These are phyloP conservation scores for Coptotermes formosanus DNA, from an alignment of 1,140 invertebrate species.

Conservation along the genomic window DNA sequence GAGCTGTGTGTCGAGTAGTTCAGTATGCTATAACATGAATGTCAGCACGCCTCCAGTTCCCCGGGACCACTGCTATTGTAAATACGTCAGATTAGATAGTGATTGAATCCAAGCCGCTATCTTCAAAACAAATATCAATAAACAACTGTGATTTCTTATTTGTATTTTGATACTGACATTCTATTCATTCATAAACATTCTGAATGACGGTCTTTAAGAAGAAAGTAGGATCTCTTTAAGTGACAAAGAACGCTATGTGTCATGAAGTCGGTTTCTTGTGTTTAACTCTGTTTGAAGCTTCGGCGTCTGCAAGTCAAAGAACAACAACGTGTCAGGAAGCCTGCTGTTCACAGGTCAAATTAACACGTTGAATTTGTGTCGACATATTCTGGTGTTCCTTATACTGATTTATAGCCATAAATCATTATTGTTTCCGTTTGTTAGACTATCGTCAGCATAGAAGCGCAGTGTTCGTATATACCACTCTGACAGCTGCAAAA, in stretches of 20 bases:
- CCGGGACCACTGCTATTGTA: not conserved
- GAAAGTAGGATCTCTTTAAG: not conserved
- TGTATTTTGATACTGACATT: not conserved
- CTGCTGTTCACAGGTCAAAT: no score
- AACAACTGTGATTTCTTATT: constrained; percentile 2
- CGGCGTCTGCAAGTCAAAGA: not conserved
- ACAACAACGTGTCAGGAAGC: no score
- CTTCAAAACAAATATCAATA: not conserved
- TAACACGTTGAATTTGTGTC: no score
- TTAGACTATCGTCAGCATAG: no score
- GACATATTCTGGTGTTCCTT: no score
- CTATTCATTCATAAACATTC: not conserved
- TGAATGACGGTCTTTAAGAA: not conserved
- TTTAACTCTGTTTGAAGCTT: not conserved
- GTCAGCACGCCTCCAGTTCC: not conserved
- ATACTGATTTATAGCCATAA: no score
- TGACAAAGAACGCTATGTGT: not conserved
- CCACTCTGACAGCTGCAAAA: no score
- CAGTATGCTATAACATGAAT: not conserved
- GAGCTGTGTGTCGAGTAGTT: not conserved
- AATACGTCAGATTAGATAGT: constrained; percentile 4
- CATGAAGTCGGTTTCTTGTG: not conserved
- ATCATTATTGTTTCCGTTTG: no score
- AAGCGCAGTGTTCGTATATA: no score
- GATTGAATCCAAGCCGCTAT: constrained; percentile 5